These are phyloP conservation scores for Leucoraja erinaceus DNA, from an alignment of 2,113 vertebrate species.

Conservation along the genomic window DNA sequence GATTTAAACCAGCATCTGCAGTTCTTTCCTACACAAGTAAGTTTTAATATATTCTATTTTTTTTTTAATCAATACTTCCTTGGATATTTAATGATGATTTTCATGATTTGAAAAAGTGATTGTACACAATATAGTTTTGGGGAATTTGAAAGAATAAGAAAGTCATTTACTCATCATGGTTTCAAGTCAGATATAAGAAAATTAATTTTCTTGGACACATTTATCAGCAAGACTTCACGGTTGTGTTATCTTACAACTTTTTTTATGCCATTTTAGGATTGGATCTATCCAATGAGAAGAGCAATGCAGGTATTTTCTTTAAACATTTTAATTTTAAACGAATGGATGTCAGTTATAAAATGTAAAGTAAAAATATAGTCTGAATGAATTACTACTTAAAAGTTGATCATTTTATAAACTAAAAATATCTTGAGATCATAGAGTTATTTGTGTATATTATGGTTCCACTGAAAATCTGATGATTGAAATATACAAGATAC, in stretches of 20 bases:
- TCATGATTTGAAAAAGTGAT: background rate
- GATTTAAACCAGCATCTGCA: too few species aligned
- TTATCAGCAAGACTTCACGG: background rate
- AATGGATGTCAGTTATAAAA: background rate
- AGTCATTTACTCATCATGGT: background rate
- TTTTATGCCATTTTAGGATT: constrained; percentile 65
- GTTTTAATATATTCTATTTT: background rate
- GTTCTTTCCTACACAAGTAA: too few species aligned
- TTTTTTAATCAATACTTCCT: background rate
- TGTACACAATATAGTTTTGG: background rate
- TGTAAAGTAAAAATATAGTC: background rate
- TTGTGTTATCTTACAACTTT: constrained; percentile 19
- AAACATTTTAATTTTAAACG: background rate
- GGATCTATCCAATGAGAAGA: constrained; percentile 96
- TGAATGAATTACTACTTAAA: background rate
- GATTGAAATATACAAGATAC: too few species aligned
- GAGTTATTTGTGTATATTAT: background rate
- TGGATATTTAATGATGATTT: background rate
- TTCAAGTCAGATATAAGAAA: background rate
- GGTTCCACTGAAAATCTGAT: background rate
- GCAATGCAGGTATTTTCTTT: constrained; percentile 84
- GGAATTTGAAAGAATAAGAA: background rate
- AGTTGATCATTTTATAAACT: background rate
- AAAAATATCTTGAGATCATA: background rate
- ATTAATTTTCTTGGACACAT: background rate